Conservation (phyloP, 2,888 invertebrate genomes). For the Eupeodes luniger region DNA sequence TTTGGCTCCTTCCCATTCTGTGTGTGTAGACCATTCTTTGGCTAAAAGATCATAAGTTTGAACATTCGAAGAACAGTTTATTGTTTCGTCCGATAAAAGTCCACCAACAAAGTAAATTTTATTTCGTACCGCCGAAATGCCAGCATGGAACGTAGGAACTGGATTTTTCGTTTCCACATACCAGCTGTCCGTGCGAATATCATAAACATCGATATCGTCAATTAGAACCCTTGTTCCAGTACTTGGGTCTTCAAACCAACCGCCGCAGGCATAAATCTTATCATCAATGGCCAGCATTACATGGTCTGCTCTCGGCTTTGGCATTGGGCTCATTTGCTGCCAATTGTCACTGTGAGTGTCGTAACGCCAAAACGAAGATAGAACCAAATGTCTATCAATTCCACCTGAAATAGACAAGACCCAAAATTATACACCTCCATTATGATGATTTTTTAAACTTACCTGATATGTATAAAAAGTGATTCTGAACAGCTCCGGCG, state of each 20-base stretch:
- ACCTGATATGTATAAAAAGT: slow-evolving; percentile 83
- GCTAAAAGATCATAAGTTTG: slow-evolving; percentile 88
- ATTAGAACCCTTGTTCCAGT: slow-evolving; percentile 85
- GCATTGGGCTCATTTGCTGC: slow-evolving; percentile 85
- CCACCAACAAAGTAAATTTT: slow-evolving; percentile 89
- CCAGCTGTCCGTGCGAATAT: slow-evolving; percentile 86
- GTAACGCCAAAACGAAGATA: slow-evolving; percentile 85
- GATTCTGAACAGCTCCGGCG: slow-evolving; percentile 85
- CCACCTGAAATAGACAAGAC: slow-evolving; percentile 79
- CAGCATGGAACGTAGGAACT: slow-evolving; percentile 88
- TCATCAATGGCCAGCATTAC: slow-evolving; percentile 86
- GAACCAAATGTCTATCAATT: slow-evolving; percentile 83
- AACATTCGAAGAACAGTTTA: slow-evolving; percentile 88
- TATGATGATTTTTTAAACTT: slow-evolving; percentile 21
- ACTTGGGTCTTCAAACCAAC: slow-evolving; percentile 86
- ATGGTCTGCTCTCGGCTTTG: slow-evolving; percentile 88
- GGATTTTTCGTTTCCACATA: slow-evolving; percentile 87
- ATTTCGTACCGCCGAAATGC: slow-evolving; percentile 86
- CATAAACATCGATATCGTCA: slow-evolving; percentile 88
- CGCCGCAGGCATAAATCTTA: slow-evolving; percentile 87
- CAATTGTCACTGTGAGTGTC: slow-evolving; percentile 85
- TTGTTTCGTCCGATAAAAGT: slow-evolving; percentile 87
- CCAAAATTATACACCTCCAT: slow-evolving; percentile 66
- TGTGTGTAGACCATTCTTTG: slow-evolving; percentile 86
- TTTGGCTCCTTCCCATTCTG: slow-evolving; percentile 87